These are phyloP conservation scores for Erannis defoliaria DNA, from an alignment of 2,888 invertebrate genomes.

Conservation along the genomic window DNA sequence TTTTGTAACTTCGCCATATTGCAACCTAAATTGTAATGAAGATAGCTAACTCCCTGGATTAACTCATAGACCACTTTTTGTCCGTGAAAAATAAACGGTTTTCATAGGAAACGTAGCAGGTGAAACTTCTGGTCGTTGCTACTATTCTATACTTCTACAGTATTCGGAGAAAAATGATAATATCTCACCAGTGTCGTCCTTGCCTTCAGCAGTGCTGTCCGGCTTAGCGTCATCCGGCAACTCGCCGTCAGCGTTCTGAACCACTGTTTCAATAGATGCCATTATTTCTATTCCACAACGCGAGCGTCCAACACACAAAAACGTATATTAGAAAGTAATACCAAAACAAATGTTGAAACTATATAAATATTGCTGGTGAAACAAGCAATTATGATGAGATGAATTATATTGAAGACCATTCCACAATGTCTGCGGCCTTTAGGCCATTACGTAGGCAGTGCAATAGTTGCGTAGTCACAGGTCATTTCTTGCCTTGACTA, in stretches of 20 bases:
- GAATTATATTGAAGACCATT: not conserved
- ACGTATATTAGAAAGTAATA: slow-evolving; percentile 65
- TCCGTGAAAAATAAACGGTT: no score
- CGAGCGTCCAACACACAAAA: slow-evolving; percentile 81
- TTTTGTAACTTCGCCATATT: no score
- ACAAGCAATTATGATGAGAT: slow-evolving; percentile 8
- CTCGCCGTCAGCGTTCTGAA: slow-evolving; percentile 90
- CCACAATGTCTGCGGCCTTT: not conserved
- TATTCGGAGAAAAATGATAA: not conserved
- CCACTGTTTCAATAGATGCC: slow-evolving; percentile 94
- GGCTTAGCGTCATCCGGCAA: slow-evolving; percentile 88
- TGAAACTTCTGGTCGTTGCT: no score
- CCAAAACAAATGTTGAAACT: slow-evolving; percentile 43
- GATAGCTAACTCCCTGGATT: no score
- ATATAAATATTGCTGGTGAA: not conserved
- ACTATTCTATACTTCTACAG: not conserved
- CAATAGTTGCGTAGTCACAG: no score
- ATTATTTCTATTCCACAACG: slow-evolving; percentile 89
- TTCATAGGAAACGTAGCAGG: no score
- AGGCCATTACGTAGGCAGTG: no score
- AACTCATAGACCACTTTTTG: no score
- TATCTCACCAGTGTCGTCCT: slow-evolving; percentile 87
- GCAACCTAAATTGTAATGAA: no score
- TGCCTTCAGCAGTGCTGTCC: slow-evolving; percentile 89
- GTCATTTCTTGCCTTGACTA: no score